Percentiles rank a stretch among this genome's conserved stretches.
phyloP scores from a whole-genome alignment of 2,888 invertebrate species.

The Slavum lentiscoides region DNA sequence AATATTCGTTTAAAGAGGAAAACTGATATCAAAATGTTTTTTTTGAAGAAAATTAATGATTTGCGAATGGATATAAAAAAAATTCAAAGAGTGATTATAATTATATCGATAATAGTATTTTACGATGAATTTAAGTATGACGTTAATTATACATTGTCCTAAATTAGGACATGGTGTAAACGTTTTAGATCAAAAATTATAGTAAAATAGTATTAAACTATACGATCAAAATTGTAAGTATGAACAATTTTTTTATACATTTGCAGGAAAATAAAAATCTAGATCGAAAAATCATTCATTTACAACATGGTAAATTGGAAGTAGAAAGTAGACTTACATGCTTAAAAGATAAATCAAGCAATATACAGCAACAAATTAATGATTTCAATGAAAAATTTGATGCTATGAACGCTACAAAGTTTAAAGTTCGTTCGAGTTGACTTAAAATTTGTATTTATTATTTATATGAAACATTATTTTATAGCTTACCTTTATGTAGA shows the following conservation, averaged over 20 bases:
- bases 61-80: constrained; percentile 65
- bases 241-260: background rate
- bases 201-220: too few relatives aligned
- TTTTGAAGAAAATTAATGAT: constrained; percentile 65
- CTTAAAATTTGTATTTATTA: too few relatives aligned
- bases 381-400: background rate
- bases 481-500: too few relatives aligned
- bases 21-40: constrained; percentile 57
- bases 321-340: constrained; percentile 5
- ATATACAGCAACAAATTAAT: background rate
- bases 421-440: constrained; percentile 2
- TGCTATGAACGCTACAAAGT: background rate
- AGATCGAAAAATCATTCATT: background rate
- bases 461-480: too few relatives aligned
- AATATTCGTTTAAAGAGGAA: constrained; percentile 61
- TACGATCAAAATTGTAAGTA: too few relatives aligned
- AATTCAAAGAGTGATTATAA: constrained; percentile 61
- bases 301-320: constrained; percentile 23
- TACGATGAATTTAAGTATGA: background rate
- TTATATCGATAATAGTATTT: background rate
- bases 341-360: background rate
- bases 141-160: too few relatives aligned
- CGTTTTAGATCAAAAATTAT: too few relatives aligned
- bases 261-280: constrained; percentile 30
- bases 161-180: too few relatives aligned